phyloP scores from a whole-genome alignment of 2,888 invertebrate genomes.

The Vanessa cardui region DNA sequence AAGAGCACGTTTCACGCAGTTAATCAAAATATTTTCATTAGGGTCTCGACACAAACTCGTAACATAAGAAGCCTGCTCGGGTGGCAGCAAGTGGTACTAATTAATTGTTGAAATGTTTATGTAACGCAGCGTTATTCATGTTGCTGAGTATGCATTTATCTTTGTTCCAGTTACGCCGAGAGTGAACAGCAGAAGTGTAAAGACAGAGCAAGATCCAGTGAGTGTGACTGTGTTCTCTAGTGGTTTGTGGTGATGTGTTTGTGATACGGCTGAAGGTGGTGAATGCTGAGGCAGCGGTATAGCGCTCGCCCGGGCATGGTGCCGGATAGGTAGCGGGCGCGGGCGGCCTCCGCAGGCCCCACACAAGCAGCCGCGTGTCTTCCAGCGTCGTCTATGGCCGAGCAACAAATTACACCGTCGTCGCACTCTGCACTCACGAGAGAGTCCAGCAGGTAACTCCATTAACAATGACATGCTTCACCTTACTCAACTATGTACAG shows the following conservation, averaged over 20 bases:
- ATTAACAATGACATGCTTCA: not conserved
- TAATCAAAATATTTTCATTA: constrained; percentile 5
- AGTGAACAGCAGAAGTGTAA: constrained; percentile 52
- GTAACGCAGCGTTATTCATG: constrained; percentile 75
- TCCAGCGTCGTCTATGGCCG: constrained; percentile 95
- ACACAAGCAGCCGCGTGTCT: constrained; percentile 83
- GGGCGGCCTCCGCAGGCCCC: constrained; percentile 82
- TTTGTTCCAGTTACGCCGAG: constrained; percentile 73
- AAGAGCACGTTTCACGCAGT: constrained; percentile 15
- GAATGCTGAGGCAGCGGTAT: constrained; percentile 70
- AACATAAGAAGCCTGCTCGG: constrained; percentile 46
- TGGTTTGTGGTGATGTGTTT: constrained; percentile 51
- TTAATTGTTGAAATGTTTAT: constrained; percentile 76
- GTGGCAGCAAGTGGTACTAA: constrained; percentile 63
- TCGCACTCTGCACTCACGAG: constrained; percentile 88
- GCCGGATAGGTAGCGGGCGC: constrained; percentile 83
- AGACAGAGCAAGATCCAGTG: constrained; percentile 48
- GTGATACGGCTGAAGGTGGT: constrained; percentile 54
- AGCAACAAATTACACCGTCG: constrained; percentile 91
- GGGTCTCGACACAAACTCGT: constrained; percentile 5
- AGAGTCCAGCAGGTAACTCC: constrained; percentile 82
- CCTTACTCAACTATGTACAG: not conserved
- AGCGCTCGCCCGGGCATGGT: constrained; percentile 80
- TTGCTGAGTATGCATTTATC: constrained; percentile 67
- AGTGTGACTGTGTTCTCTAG: constrained; percentile 48